A percentile compares a stretch with the other conserved stretches of the same genome.
Conservation (phyloP, 2,797 vertebrate genomes). For the Microctenopoma lineatum region DNA sequence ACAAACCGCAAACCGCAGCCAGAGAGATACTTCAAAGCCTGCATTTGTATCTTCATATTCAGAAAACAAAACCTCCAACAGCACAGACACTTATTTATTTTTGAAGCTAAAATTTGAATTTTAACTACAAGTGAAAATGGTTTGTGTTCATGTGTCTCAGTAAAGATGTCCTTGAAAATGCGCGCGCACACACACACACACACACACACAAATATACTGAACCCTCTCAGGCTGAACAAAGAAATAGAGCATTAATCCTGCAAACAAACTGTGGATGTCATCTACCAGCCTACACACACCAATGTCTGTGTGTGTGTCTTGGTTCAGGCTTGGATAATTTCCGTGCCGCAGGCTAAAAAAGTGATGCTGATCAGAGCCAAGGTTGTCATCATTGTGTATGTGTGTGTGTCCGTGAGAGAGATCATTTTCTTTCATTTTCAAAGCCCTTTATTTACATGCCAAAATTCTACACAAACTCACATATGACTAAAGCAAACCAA, state of each 20-base stretch:
- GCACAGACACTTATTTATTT: neutral
- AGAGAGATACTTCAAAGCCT: neutral
- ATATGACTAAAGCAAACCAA: no score
- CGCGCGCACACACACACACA: neutral
- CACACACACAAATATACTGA: no score
- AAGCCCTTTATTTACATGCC: no score
- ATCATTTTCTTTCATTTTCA: no score
- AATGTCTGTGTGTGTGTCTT: neutral
- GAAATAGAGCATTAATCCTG: no score
- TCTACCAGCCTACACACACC: no score
- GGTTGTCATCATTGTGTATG: constrained; percentile 18
- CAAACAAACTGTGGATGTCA: no score
- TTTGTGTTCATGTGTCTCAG: neutral
- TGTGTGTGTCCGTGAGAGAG: no score
- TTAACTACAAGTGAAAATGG: neutral
- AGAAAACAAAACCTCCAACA: neutral
- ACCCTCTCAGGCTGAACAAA: no score
- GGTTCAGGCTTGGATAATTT: constrained; percentile 43
- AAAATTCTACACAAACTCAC: no score
- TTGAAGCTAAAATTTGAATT: neutral
- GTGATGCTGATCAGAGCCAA: constrained; percentile 27
- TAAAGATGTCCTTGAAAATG: constrained; percentile 7
- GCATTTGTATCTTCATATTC: neutral
- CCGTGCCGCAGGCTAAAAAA: constrained; percentile 20
- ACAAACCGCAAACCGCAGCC: neutral